phyloP scores from a whole-genome alignment of 2,113 vertebrate species.

The Cyrtonyx montezumae region DNA sequence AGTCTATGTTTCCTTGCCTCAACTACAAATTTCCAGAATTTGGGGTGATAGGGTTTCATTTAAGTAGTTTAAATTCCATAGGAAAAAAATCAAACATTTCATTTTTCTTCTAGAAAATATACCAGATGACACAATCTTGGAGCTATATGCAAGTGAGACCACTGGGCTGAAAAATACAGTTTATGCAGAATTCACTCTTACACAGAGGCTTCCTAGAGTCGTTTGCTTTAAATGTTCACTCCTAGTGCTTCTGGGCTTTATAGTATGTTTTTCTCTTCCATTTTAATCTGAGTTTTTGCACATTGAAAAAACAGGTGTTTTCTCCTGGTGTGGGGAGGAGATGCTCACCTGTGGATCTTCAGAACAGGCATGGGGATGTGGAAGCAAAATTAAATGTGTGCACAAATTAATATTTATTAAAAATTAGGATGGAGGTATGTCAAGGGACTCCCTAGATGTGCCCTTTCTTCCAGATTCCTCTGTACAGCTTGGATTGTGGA shows the following conservation, averaged over 20 bases:
- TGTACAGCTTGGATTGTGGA: not conserved
- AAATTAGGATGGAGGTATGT: constrained; percentile 11
- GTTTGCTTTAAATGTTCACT: not conserved
- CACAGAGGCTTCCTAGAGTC: not conserved
- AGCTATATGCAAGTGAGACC: not conserved
- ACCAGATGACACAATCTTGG: not conserved
- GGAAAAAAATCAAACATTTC: not conserved
- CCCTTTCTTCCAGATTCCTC: constrained; percentile 24
- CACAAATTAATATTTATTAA: not conserved
- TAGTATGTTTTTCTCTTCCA: not conserved
- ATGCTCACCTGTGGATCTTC: not conserved
- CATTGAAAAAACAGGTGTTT: not conserved
- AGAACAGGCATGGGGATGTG: not conserved
- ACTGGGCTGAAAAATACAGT: not conserved
- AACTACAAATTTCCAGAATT: not conserved
- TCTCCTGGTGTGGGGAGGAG: not conserved
- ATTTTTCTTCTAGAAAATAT: constrained; percentile 20
- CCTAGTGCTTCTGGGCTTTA: not conserved
- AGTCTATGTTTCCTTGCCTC: not conserved
- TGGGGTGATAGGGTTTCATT: not conserved
- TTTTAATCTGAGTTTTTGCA: not conserved
- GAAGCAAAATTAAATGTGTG: constrained; percentile 2
- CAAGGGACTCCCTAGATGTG: not conserved
- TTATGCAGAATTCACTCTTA: not conserved
- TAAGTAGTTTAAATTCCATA: not conserved